Evolutionary conservation across 2,113 vertebrate species (phyloP).

Genomic region (Apteryx mantelli): DNA sequence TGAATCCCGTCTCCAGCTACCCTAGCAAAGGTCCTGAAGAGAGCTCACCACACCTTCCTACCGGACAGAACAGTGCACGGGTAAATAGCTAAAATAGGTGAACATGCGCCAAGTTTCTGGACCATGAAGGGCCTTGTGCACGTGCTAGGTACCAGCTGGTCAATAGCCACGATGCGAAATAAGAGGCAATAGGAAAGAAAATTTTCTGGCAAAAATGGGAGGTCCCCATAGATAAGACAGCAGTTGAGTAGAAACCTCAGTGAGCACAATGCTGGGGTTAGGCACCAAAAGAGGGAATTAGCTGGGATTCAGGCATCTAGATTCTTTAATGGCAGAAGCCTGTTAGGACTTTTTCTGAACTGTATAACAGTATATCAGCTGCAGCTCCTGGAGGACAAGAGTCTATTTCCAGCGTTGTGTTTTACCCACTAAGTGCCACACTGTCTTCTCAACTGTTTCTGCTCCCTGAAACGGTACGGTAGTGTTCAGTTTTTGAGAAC

Average conservation of each 20-base stretch:
- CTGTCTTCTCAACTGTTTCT: rapidly evolving
- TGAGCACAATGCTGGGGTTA: neutral
- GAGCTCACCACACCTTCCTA: neutral
- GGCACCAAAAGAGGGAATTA: neutral
- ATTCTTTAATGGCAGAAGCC: neutral
- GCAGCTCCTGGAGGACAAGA: neutral
- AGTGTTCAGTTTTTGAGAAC: neutral
- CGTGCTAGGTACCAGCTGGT: neutral
- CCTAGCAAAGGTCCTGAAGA: neutral
- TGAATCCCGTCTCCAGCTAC: neutral
- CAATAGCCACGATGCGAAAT: neutral
- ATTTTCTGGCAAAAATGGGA: neutral
- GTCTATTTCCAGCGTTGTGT: neutral
- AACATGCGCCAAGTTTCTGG: neutral
- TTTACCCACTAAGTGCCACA: no score
- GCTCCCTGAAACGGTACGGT: neutral
- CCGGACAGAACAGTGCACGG: neutral
- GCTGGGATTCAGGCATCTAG: neutral
- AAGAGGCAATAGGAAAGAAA: neutral
- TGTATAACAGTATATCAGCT: neutral
- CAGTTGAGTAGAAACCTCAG: neutral
- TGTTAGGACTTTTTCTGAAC: neutral
- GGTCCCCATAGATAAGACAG: neutral
- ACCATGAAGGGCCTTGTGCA: neutral
- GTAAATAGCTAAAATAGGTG: neutral